phyloP scores from a whole-genome alignment of 1,140 invertebrate genomes.

The Delia radicum region DNA sequence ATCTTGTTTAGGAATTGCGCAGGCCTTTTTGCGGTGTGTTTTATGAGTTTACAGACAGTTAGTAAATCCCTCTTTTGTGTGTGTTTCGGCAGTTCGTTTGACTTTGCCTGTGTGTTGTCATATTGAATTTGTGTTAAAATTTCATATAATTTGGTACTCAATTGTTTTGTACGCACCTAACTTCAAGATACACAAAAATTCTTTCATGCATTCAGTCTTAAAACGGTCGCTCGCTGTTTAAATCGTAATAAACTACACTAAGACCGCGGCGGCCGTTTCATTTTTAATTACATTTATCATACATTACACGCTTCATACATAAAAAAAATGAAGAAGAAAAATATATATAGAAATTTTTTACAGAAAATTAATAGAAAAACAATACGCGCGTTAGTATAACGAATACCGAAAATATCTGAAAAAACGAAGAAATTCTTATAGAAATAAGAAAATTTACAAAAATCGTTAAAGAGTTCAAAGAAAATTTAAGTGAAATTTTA shows the following conservation, averaged over 20 bases:
- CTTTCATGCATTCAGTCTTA: slow-evolving; percentile 29
- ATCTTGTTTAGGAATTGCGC: not conserved
- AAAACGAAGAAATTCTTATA: not conserved
- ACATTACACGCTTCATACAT: not conserved
- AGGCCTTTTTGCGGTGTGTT: too few species aligned
- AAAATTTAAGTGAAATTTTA: not conserved
- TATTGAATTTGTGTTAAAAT: not conserved
- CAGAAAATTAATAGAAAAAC: slow-evolving; percentile 1
- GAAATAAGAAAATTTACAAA: not conserved
- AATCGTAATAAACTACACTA: slow-evolving; percentile 19
- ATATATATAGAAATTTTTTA: slow-evolving; percentile 1
- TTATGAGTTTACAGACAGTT: not conserved
- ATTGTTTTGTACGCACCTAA: not conserved
- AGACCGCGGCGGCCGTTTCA: not conserved
- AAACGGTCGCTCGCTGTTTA: slow-evolving; percentile 31
- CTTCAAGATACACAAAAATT: slow-evolving; percentile 31
- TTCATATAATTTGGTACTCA: not conserved
- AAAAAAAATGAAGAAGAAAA: not conserved
- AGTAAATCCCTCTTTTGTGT: not conserved
- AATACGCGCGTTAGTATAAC: slow-evolving; percentile 8
- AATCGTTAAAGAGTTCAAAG: too few species aligned
- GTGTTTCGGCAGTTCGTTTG: not conserved
- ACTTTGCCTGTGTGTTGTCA: not conserved
- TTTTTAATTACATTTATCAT: not conserved
- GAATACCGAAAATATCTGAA: not conserved